phyloP scores from a whole-genome alignment of 2,888 invertebrate genomes.

The Andrena fulva region DNA sequence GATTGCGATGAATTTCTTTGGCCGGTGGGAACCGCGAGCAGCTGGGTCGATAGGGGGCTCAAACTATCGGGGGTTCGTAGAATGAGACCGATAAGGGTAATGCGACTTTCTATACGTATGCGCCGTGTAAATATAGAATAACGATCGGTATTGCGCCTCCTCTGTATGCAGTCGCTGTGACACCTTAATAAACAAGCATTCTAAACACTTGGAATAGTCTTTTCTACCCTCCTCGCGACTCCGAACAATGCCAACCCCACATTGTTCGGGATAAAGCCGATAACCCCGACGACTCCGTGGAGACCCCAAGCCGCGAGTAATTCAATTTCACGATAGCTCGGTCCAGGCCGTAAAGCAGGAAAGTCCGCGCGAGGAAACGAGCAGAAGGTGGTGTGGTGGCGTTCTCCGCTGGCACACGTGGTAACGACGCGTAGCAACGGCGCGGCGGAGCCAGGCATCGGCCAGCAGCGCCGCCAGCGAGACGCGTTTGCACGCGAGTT shows the following conservation, averaged over 20 bases:
- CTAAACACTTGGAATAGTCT: too few relatives aligned
- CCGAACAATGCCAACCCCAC: not conserved
- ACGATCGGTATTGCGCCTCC: too few relatives aligned
- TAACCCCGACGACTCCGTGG: conserved; percentile 1
- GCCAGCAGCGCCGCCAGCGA: conserved; percentile 47
- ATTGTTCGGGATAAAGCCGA: not conserved
- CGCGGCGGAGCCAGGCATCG: not conserved
- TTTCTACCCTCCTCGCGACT: too few relatives aligned
- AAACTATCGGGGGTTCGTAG: not conserved
- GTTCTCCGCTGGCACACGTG: not conserved
- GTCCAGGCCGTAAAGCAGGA: conserved; percentile 1
- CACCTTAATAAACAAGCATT: too few relatives aligned
- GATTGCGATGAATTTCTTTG: conserved; percentile 78
- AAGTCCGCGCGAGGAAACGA: conserved; percentile 2
- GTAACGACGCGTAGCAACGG: conserved; percentile 37
- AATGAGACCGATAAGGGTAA: not conserved
- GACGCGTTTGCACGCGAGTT: conserved; percentile 63
- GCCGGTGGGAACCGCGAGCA: conserved; percentile 58
- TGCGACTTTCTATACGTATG: too few relatives aligned
- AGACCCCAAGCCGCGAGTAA: conserved; percentile 10
- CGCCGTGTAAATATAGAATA: too few relatives aligned
- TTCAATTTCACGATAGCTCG: conserved; percentile 28
- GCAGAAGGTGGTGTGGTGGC: not conserved
- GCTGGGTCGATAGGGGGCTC: conserved; percentile 43
- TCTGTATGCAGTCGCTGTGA: too few relatives aligned